Evolutionary conservation across 2,113 vertebrate genomes (phyloP).

Genomic region (Hemibagrus wyckioides): DNA sequence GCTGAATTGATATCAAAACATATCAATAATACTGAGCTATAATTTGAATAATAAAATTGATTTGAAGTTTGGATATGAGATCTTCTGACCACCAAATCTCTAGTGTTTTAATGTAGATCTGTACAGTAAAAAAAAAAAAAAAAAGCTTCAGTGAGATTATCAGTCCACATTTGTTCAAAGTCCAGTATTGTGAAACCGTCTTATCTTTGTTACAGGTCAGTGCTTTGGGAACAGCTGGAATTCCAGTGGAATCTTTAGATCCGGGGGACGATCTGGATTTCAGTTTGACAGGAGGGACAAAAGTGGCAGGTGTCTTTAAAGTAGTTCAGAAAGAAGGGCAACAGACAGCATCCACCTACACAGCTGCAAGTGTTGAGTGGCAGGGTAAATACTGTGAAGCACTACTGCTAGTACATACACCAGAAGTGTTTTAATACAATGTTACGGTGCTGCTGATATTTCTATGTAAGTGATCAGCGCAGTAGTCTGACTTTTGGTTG

Average conservation of each 20-base stretch:
- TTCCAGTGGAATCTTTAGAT: conserved; percentile 48
- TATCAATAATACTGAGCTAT: background rate
- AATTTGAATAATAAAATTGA: background rate
- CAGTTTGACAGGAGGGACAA: conserved; percentile 76
- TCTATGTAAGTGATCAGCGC: background rate
- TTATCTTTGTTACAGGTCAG: background rate
- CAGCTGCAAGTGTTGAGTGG: conserved; percentile 67
- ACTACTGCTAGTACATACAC: background rate
- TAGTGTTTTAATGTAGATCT: background rate
- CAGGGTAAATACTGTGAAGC: background rate
- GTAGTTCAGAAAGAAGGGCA: conserved; percentile 80
- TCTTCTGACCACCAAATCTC: background rate
- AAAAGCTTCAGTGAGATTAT: background rate
- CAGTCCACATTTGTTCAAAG: background rate
- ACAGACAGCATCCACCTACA: conserved; percentile 80
- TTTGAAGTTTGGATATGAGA: background rate
- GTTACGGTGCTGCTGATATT: background rate
- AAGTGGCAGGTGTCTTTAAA: conserved; percentile 78
- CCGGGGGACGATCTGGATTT: conserved; percentile 40
- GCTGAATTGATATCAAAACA: too few relatives aligned
- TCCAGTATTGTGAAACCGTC: background rate
- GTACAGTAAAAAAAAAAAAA: background rate
- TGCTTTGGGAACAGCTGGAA: background rate
- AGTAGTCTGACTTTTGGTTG: background rate
- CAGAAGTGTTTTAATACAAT: background rate